phyloP scores from a whole-genome alignment of 1,140 invertebrate species.

The Bombus turneri region DNA sequence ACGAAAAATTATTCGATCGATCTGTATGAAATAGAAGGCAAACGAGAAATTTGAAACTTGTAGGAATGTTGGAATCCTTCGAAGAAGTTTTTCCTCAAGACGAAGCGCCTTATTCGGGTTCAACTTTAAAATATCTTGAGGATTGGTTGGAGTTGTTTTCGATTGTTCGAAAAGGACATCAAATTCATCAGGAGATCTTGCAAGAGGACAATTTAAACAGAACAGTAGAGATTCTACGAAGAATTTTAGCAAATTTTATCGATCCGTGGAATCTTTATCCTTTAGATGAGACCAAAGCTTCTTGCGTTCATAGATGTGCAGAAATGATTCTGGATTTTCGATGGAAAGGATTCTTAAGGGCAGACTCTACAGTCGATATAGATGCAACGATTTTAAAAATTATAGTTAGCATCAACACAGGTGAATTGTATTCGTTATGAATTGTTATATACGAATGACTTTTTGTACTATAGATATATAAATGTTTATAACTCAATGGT shows the following conservation, averaged over 20 bases:
- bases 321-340: slow-evolving; percentile 44
- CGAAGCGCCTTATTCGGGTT: neutral
- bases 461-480: slow-evolving; percentile 28
- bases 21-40: no score
- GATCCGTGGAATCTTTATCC: slow-evolving; percentile 38
- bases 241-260: slow-evolving; percentile 35
- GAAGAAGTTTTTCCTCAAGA: slow-evolving; percentile 38
- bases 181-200: slow-evolving; percentile 34
- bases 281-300: slow-evolving; percentile 28
- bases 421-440: slow-evolving; percentile 39
- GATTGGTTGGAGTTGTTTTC: slow-evolving; percentile 41
- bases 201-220: slow-evolving; percentile 31
- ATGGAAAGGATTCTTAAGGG: slow-evolving; percentile 27
- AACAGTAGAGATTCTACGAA: slow-evolving; percentile 33
- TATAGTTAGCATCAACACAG: slow-evolving; percentile 27
- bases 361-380: slow-evolving; percentile 13
- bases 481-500: neutral
- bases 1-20: neutral
- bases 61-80: slow-evolving; percentile 47
- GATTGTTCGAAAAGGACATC: slow-evolving; percentile 14
- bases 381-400: slow-evolving; percentile 28
- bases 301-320: slow-evolving; percentile 34
- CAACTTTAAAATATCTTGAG: slow-evolving; percentile 40
- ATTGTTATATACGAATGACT: slow-evolving; percentile 41
- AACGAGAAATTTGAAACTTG: neutral